These are phyloP conservation scores for Thereva unica DNA, from an alignment of 2,888 invertebrate species.

Conservation along the genomic window DNA sequence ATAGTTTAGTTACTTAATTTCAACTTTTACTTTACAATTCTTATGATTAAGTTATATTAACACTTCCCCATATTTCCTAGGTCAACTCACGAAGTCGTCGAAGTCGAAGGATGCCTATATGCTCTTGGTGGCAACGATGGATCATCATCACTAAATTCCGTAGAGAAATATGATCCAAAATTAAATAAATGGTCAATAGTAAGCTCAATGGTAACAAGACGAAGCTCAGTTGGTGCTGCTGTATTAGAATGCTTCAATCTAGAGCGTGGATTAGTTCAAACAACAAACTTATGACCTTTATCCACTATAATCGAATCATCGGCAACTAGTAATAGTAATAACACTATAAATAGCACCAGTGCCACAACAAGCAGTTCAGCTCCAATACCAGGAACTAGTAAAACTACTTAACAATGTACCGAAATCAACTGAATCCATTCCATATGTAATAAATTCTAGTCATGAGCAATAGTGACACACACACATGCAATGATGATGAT, in stretches of 20 bases:
- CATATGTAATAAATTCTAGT: too few species aligned
- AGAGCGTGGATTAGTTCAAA: slow-evolving; percentile 59
- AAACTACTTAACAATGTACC: too few species aligned
- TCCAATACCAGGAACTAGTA: too few species aligned
- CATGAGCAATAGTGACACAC: too few species aligned
- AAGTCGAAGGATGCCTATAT: slow-evolving; percentile 66
- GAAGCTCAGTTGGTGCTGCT: slow-evolving; percentile 70
- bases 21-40: neutral
- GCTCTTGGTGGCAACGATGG: slow-evolving; percentile 74
- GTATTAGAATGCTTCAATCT: slow-evolving; percentile 68
- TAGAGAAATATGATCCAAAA: slow-evolving; percentile 68
- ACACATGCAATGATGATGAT: too few species aligned
- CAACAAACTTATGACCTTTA: slow-evolving; percentile 59
- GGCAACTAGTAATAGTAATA: neutral
- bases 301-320: slow-evolving; percentile 50
- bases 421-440: too few species aligned
- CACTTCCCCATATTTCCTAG: slow-evolving; percentile 46
- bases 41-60: too few species aligned
- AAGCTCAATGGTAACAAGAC: slow-evolving; percentile 66
- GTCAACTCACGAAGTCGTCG: slow-evolving; percentile 71
- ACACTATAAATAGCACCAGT: neutral
- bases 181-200: slow-evolving; percentile 70
- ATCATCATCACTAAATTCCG: slow-evolving; percentile 69
- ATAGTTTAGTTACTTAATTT: too few species aligned
- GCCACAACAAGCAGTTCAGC: too few species aligned